Evolutionary conservation across 2,797 vertebrate species (phyloP), one percentile per base, ranked within the genome.

Genomic region (Scarus forsteni): DNA sequence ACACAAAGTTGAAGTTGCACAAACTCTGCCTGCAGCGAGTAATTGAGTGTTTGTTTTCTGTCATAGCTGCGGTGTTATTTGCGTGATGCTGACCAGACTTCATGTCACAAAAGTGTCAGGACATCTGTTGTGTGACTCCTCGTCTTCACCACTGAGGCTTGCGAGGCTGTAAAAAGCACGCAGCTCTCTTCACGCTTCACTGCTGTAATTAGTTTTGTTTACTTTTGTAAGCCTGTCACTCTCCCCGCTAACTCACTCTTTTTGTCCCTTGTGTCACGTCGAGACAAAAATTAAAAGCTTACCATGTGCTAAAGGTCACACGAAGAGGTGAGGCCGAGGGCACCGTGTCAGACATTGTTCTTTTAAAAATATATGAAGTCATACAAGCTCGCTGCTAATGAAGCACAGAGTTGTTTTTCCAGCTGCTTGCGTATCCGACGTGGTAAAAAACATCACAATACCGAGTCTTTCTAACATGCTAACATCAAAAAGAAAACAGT

Each of bases 401-500:
- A 52, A 56, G 46, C 42, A 49, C 60, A 60, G 57, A 53, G 60
- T 73, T 69, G 58, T 76, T 39, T 79, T 84, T 73, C 82, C 82
- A 80, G 74, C 70, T 77, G 69, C 4, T 27, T 4, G 27, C 34
- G 64, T 52, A 9, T 70, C 79, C 60, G 81, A 46, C 62, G 61
- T 75, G 70, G 79, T 75, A 53, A 56, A 65, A 64, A 57, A 45
- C 45, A 42, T 69, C 42, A 4, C 27, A 2, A 4, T 27, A 4
- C 27, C 4, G 15, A 61, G 60, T 61, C 60, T 46, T 27, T 66
- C 50, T 64, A 72, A 66, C 69, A 72, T 66, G 57, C 57, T 60
- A 64, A 87, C 88, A 87, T 90, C 84, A 88, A 81, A 92, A 73
- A 77, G 40, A 67, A 81, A 86, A 82, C 68, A 48, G 85, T 88